Base-by-base conservation (phyloP, 2,113 vertebrate genomes). In the Sander vitreus region DNA sequence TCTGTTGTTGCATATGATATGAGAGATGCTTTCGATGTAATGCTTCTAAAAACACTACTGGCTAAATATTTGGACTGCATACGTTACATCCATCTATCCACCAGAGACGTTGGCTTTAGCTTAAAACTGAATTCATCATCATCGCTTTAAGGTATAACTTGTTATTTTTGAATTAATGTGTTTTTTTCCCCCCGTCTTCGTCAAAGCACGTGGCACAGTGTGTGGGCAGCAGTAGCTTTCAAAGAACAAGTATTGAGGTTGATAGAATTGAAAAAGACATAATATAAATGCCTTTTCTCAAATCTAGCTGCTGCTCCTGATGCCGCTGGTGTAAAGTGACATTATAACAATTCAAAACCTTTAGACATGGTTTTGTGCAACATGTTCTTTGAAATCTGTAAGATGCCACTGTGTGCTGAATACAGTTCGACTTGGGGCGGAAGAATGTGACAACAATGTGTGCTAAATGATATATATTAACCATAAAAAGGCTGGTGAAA, bases 71-170 rank as follows among this genome's bases (percentile, higher is more conserved):
- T 57, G 21, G 14, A 63, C 39, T 25, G 51, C 75, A 68, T 53
- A 57, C 7, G 30, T 78, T 73, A 59, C 33, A 82, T 51, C 39
- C 8, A n/a, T 76, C 53, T 54, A 63, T 73, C 62, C 83, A 60
- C 73, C 43, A 45, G 82, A 89, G 87, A 85, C 16, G 3, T 6
- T 21, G 73, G 59, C 76, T 83, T 83, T 33, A 51, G 65, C 73
- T 80, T 2, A 53, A 90, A 80, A 64, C 80, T 30, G 81, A 88
- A 83, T 84, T 76, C 76, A 85, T 87, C 80, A 84, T 27, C 75
- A 73, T 55, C 8, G 78, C 92, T 92, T 85, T 33, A 85, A 90
- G 85, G 85, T 80, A 85, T 86, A 79, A 88, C 78, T 91, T 88
- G 87, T 88, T 89, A 53, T 87, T 88, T 91, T 77, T 83, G 50